Conservation (phyloP, 2,888 invertebrate genomes). For the Gnatocerus cornutus region DNA sequence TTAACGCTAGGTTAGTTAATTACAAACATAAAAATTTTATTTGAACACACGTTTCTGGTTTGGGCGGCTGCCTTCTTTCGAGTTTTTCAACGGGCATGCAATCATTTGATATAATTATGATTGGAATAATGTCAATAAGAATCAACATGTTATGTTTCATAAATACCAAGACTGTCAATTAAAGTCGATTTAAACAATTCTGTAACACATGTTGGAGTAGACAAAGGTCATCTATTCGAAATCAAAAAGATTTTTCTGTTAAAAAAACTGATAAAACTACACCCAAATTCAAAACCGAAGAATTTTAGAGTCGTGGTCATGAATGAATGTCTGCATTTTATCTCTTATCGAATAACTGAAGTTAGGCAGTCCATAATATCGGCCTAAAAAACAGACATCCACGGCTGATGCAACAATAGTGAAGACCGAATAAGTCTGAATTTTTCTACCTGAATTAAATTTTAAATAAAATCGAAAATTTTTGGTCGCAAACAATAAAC, state of each 20-base stretch:
- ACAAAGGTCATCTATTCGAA: slow-evolving; percentile 17
- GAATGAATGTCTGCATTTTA: too few species aligned
- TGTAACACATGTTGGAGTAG: slow-evolving; percentile 22
- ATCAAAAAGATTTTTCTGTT: background rate
- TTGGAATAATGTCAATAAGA: slow-evolving; percentile 27
- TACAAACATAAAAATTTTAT: too few species aligned
- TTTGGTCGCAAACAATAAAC: background rate
- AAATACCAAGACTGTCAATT: slow-evolving; percentile 38
- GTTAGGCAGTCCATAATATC: background rate
- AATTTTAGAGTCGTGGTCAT: background rate
- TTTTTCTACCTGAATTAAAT: background rate
- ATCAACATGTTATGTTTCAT: slow-evolving; percentile 34
- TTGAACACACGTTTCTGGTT: too few species aligned
- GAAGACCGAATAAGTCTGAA: background rate
- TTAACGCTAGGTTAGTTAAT: too few species aligned
- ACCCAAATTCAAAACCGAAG: slow-evolving; percentile 3
- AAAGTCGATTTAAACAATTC: slow-evolving; percentile 39
- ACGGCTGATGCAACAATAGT: slow-evolving; percentile 12
- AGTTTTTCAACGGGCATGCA: too few species aligned
- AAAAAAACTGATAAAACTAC: too few species aligned
- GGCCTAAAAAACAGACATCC: background rate
- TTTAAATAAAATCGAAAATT: background rate
- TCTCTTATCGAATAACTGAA: background rate
- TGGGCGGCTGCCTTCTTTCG: too few species aligned
- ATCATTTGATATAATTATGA: slow-evolving; percentile 14